Percentiles rank a stretch among this genome's conserved stretches.
phyloP scores from a whole-genome alignment of 2,113 vertebrate genomes.

The Bubo bubo region DNA sequence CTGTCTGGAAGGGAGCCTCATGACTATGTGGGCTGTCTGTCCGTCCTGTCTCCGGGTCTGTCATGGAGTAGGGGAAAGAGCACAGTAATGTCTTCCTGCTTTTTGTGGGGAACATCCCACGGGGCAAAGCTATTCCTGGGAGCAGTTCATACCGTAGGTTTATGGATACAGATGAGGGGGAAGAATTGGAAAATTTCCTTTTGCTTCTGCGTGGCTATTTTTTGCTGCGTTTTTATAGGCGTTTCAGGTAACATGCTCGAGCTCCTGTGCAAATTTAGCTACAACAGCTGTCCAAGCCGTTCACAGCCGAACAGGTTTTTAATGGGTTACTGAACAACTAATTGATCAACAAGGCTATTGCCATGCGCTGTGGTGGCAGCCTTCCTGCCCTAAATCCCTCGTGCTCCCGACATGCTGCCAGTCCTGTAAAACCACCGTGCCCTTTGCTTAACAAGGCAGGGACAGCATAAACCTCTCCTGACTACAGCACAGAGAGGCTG shows the following conservation, averaged over 20 bases:
- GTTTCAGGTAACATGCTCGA: not conserved
- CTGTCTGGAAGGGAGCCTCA: not conserved
- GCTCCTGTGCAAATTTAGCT: not conserved
- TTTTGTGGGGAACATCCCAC: not conserved
- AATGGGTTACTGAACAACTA: not conserved
- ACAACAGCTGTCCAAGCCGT: not conserved
- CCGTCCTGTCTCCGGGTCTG: not conserved
- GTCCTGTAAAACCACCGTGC: not conserved
- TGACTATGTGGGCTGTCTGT: not conserved
- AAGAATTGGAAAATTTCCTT: not conserved
- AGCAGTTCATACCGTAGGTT: accelerated
- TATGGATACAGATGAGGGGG: accelerated
- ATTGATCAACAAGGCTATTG: not conserved
- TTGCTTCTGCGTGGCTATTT: not conserved
- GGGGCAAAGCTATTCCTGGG: not conserved
- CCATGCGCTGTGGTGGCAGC: not conserved
- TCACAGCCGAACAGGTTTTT: not conserved
- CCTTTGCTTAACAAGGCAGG: not conserved
- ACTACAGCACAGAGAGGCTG: not conserved
- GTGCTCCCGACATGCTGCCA: not conserved
- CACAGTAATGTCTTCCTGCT: not conserved
- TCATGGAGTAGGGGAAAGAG: accelerated
- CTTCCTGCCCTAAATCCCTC: not conserved
- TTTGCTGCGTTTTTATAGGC: not conserved
- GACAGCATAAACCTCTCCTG: not conserved